Conservation (phyloP, 1,140 invertebrate species). For the Rhopalosiphum maidis region DNA sequence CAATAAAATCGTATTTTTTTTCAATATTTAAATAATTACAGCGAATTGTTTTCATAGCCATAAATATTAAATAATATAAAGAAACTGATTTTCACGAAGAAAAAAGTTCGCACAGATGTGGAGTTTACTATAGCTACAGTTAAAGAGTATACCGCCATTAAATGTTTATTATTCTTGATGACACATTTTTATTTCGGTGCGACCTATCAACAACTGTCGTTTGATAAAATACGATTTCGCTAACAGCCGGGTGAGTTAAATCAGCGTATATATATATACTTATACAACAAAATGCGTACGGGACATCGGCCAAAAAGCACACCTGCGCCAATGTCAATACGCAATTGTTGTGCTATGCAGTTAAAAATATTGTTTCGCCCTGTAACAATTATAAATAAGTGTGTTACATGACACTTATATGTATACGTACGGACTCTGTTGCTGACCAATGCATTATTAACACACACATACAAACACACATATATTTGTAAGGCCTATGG, state of each 20-base stretch:
- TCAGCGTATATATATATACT: conserved; percentile 25
- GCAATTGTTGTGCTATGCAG: conserved; percentile 50
- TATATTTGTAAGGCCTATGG: too few relatives aligned
- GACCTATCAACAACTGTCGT: conserved; percentile 1
- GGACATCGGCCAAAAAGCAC: conserved; percentile 36
- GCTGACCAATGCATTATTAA: too few relatives aligned
- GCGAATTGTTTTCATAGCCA: neutral
- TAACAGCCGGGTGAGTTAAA: neutral
- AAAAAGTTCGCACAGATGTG: neutral
- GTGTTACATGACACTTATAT: too few relatives aligned
- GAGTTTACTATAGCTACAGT: neutral
- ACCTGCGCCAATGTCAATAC: conserved; percentile 53
- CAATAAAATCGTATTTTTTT: neutral
- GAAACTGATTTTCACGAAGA: neutral
- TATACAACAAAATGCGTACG: conserved; percentile 54
- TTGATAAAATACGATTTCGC: conserved; percentile 7
- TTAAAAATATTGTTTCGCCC: conserved; percentile 27
- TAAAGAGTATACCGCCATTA: neutral
- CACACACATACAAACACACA: too few relatives aligned
- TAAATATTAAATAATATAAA: neutral
- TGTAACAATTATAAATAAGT: too few relatives aligned
- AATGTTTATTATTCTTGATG: conserved; percentile 10
- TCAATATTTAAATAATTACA: neutral
- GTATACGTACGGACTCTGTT: too few relatives aligned
- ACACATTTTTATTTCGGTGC: conserved; percentile 14